Evolutionary conservation across 2,888 invertebrate species (phyloP).

Genomic region (Cyclophora albipunctata): DNA sequence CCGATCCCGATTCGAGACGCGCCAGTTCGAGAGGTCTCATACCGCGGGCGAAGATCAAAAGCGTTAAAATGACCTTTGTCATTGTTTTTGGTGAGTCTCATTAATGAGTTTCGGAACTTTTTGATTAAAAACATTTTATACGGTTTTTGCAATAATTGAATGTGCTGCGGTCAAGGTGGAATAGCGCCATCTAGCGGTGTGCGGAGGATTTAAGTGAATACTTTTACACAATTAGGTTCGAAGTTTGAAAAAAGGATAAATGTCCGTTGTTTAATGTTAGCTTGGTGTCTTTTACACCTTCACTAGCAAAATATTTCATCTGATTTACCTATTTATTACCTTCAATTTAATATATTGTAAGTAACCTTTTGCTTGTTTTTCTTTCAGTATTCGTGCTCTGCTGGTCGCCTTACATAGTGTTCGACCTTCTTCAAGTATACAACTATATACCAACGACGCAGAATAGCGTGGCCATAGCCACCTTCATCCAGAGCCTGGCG

Average conservation of each 20-base stretch:
- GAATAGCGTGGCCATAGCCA: conserved; percentile 87
- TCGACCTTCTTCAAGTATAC: conserved; percentile 92
- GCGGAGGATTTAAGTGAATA: too few relatives aligned
- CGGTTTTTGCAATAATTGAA: not conserved
- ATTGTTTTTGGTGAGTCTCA: conserved; percentile 89
- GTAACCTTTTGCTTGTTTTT: not conserved
- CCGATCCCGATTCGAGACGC: conserved; percentile 78
- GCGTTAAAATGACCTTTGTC: conserved; percentile 97
- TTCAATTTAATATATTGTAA: too few relatives aligned
- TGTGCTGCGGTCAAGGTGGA: not conserved
- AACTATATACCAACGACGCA: conserved; percentile 85
- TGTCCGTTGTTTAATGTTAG: too few relatives aligned
- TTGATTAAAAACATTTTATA: not conserved
- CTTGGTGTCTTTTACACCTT: too few relatives aligned
- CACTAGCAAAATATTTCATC: too few relatives aligned
- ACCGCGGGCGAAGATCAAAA: conserved; percentile 96
- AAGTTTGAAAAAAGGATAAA: too few relatives aligned
- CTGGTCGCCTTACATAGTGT: conserved; percentile 96
- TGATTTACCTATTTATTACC: too few relatives aligned
- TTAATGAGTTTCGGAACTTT: not conserved
- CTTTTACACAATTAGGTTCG: too few relatives aligned
- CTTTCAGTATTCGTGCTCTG: conserved; percentile 91
- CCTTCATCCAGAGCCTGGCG: conserved; percentile 93
- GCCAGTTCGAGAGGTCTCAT: conserved; percentile 95
- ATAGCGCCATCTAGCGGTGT: too few relatives aligned